A percentile compares a stretch with the other conserved stretches of the same genome.
Conservation (phyloP, 2,113 vertebrate species). For the Acinonyx jubatus region DNA sequence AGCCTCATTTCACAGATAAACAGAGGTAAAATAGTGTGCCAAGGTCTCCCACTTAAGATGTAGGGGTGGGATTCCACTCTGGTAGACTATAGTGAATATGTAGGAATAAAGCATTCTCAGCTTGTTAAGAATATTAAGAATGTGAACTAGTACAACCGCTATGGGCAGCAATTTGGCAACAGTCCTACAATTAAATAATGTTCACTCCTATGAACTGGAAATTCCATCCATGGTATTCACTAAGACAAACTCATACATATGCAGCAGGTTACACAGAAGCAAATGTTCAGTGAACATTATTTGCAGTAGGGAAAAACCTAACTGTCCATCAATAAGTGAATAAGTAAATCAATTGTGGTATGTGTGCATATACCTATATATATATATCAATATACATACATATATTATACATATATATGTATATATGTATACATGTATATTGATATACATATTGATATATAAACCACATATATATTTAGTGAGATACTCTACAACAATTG, state of each 20-base stretch:
- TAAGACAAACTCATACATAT: not conserved
- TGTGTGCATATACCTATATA: not conserved
- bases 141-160: not conserved
- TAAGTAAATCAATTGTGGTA: not conserved
- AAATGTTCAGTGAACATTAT: not conserved
- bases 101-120: not conserved
- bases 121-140: not conserved
- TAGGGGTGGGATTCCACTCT: not conserved
- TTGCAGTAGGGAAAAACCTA: not conserved
- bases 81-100: not conserved
- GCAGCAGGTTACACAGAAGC: not conserved
- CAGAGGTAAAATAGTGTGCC: not conserved
- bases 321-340: not conserved
- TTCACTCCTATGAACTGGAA: not conserved
- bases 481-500: not conserved
- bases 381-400: not conserved
- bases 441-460: too few relatives aligned
- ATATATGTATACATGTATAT: too few relatives aligned
- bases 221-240: not conserved
- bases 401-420: too few relatives aligned
- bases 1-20: not conserved
- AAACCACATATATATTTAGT: not conserved
- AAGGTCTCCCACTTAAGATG: not conserved
- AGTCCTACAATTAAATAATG: not conserved
- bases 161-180: not conserved